Percentiles rank a stretch among this genome's conserved stretches.
These are phyloP conservation scores for Microplitis deprimator DNA, from an alignment of 2,888 invertebrate genomes.

Conservation along the genomic window DNA sequence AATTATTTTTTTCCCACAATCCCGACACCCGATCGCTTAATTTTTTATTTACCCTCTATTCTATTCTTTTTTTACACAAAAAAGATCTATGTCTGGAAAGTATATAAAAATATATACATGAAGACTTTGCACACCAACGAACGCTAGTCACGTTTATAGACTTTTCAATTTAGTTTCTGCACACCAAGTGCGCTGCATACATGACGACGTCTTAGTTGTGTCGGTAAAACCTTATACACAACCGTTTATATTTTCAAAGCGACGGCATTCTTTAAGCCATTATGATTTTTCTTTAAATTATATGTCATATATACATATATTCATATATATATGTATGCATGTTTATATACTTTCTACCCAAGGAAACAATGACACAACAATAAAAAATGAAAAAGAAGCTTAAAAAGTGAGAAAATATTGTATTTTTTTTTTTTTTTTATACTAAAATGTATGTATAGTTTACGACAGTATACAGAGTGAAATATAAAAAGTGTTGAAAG, in stretches of 20 bases:
- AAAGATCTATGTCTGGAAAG: background rate
- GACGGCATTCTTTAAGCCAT: constrained; percentile 40
- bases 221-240: background rate
- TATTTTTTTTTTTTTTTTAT: background rate
- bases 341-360: background rate
- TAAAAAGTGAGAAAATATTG: background rate
- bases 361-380: background rate
- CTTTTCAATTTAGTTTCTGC: constrained; percentile 42
- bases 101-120: background rate
- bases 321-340: background rate
- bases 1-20: background rate
- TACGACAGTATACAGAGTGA: background rate
- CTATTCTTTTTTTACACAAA: background rate
- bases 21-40: background rate
- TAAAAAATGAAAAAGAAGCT: too few species aligned
- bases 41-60: background rate
- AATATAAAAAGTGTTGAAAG: background rate
- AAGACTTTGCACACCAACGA: background rate
- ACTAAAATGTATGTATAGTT: background rate
- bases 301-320: background rate
- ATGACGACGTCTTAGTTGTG: constrained; percentile 24
- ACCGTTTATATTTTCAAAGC: constrained; percentile 43
- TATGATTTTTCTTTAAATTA: constrained; percentile 29
- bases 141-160: constrained; percentile 42
- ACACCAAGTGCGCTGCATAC: constrained; percentile 16